phyloP scores from a whole-genome alignment of 2,888 invertebrate genomes.

The Yponomeuta plumbellus region DNA sequence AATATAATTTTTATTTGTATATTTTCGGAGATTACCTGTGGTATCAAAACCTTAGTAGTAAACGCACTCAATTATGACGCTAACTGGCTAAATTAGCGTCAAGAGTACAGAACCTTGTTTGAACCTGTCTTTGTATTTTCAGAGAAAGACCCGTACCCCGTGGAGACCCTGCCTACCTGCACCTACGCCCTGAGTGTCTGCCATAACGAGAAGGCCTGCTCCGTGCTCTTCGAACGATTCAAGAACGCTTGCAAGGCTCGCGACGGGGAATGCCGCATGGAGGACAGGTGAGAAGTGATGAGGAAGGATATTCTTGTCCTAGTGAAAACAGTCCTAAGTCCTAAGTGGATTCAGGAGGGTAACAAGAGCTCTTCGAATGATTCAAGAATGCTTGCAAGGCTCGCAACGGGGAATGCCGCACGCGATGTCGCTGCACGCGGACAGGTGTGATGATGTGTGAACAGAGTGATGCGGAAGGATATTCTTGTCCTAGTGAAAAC shows the following conservation, averaged over 20 bases:
- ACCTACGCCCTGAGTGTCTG: constrained; percentile 92
- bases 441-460: too few species aligned
- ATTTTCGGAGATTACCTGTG: too few species aligned
- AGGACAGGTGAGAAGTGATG: constrained; percentile 81
- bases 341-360: too few species aligned
- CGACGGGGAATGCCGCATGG: constrained; percentile 92
- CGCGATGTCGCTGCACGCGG: too few species aligned
- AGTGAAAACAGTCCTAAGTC: too few species aligned
- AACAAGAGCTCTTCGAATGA: constrained; percentile 87
- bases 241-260: constrained; percentile 91
- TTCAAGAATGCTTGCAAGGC: constrained; percentile 93
- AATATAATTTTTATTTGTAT: too few species aligned
- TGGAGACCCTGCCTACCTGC: constrained; percentile 92
- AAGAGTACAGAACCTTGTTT: not conserved
- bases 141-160: constrained; percentile 93
- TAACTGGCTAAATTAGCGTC: too few species aligned
- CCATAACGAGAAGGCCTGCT: constrained; percentile 87
- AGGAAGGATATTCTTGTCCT: too few species aligned
- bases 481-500: too few species aligned
- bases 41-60: too few species aligned
- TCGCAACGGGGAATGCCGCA: constrained; percentile 89
- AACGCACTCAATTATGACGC: too few species aligned
- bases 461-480: too few species aligned
- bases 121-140: constrained; percentile 33
- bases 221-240: constrained; percentile 89